Conservation (phyloP, 1,140 invertebrate genomes). For the Papilio polytes region DNA sequence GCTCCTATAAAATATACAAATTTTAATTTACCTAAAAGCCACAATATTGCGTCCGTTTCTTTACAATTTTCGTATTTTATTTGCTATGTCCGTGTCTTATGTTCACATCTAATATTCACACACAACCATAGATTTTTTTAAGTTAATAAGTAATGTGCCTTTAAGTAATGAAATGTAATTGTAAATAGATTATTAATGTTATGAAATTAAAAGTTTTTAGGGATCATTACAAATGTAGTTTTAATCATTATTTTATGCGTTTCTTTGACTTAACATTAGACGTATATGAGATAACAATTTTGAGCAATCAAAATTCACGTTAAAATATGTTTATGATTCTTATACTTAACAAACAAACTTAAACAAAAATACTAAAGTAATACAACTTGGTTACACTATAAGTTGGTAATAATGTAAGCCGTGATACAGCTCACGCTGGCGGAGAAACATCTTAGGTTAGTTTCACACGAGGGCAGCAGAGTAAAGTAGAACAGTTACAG, state of each 20-base stretch:
- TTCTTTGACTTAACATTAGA: too few relatives aligned
- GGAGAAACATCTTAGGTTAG: background rate
- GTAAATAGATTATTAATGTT: too few relatives aligned
- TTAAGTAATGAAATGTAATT: background rate
- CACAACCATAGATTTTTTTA: background rate
- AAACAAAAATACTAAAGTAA: conserved; percentile 5
- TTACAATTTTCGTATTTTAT: background rate
- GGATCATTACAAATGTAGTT: too few relatives aligned
- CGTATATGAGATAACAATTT: background rate
- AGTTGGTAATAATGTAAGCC: background rate
- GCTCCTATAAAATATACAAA: conserved; percentile 23
- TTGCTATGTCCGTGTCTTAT: background rate
- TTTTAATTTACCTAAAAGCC: conserved; percentile 29
- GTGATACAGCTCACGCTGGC: background rate
- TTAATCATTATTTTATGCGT: too few relatives aligned
- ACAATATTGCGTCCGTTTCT: conserved; percentile 14
- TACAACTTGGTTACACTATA: conserved; percentile 8
- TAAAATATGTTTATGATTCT: background rate
- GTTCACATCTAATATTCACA: background rate
- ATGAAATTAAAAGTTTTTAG: too few relatives aligned
- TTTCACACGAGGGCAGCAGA: background rate
- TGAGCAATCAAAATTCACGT: background rate
- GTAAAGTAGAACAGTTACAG: background rate
- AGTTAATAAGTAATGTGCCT: background rate
- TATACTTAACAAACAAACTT: background rate